These are phyloP conservation scores for Notechis scutatus DNA, from an alignment of 2,113 vertebrate genomes.

Conservation along the genomic window DNA sequence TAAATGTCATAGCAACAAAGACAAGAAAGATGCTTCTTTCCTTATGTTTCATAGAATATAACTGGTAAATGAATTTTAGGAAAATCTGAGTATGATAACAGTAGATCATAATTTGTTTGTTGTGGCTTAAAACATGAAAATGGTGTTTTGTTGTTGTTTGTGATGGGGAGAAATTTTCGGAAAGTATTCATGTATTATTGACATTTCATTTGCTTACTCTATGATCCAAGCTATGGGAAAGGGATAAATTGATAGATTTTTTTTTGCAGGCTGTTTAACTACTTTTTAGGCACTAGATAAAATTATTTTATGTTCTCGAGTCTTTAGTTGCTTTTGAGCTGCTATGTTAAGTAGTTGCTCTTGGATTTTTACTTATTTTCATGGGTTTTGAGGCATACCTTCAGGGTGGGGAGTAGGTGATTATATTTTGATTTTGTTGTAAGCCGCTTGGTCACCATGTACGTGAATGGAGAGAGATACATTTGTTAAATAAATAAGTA, in stretches of 20 bases:
- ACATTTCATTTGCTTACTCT: background rate
- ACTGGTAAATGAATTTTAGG: background rate
- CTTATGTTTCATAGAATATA: background rate
- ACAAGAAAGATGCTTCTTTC: background rate
- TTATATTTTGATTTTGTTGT: background rate
- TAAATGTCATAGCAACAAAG: background rate
- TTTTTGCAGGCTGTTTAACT: background rate
- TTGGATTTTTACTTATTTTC: background rate
- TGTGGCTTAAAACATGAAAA: background rate
- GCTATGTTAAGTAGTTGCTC: too few species aligned
- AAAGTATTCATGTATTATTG: background rate
- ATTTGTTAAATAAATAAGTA: background rate
- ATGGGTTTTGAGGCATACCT: background rate
- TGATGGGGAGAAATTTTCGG: background rate
- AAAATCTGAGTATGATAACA: background rate
- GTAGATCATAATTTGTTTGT: background rate
- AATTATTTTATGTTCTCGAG: background rate
- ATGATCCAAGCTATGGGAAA: background rate
- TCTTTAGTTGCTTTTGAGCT: background rate
- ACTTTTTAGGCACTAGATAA: background rate
- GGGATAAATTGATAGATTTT: background rate
- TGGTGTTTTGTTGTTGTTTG: background rate
- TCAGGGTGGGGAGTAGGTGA: background rate
- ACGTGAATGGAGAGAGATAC: background rate
- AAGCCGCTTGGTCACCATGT: background rate